Evolutionary conservation across 64 coral and sea anemone species (phyloP).

Genomic region (Dendronephthya gigantea): DNA sequence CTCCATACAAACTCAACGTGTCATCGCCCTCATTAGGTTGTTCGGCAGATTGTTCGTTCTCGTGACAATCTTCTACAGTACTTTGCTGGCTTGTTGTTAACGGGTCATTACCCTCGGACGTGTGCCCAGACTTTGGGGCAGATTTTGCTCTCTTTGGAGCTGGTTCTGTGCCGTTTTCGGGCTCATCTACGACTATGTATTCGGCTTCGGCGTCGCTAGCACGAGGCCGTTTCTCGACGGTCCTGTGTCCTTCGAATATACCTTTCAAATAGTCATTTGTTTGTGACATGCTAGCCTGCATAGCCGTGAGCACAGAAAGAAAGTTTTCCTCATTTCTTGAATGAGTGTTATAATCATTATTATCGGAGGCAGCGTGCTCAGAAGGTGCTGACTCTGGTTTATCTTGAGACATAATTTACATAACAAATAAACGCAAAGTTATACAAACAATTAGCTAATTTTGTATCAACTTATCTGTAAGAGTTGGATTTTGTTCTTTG

Average conservation of each 20-base stretch:
- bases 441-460: neutral
- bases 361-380: neutral
- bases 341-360: neutral
- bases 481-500: neutral
- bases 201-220: neutral
- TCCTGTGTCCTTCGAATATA: neutral
- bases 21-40: constrained; percentile 17
- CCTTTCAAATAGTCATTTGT: neutral
- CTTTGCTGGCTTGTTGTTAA: neutral
- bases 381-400: neutral
- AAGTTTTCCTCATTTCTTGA: neutral
- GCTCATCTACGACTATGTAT: neutral
- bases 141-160: neutral
- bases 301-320: neutral
- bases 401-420: neutral
- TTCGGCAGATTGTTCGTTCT: neutral
- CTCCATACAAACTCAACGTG: constrained; percentile 26
- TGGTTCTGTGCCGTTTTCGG: neutral
- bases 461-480: neutral
- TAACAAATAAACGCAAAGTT: neutral
- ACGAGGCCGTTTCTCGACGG: neutral
- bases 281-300: neutral
- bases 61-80: neutral
- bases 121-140: neutral
- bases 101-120: neutral